These are phyloP conservation scores for Astropecten irregularis DNA, from an alignment of 53 echinoderm and acorn worm genomes.

Conservation along the genomic window DNA sequence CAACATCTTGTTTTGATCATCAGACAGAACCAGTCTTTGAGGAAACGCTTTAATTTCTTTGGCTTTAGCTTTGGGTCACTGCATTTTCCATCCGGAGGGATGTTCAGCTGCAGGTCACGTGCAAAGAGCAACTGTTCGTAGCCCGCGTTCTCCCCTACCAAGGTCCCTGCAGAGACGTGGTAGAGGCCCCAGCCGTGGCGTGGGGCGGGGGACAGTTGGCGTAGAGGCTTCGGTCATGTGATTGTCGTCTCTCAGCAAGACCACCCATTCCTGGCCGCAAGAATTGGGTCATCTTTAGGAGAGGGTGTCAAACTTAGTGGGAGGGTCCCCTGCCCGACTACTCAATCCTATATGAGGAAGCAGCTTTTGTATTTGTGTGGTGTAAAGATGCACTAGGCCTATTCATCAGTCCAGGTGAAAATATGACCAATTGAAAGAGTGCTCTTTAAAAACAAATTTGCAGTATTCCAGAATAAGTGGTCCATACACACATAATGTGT, in stretches of 20 bases:
- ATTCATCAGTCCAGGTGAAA: too few relatives aligned
- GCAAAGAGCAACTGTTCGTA: slow-evolving; percentile 32
- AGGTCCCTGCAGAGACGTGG: not conserved
- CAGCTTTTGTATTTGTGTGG: not conserved
- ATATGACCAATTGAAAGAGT: too few relatives aligned
- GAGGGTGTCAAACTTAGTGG: not conserved
- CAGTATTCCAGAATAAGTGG: too few relatives aligned
- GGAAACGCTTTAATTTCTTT: not conserved
- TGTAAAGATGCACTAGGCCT: too few relatives aligned
- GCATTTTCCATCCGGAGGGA: not conserved
- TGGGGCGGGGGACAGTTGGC: slow-evolving; percentile 23
- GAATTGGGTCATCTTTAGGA: slow-evolving; percentile 24
- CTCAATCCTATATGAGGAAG: not conserved
- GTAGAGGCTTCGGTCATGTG: not conserved
- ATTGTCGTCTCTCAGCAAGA: not conserved
- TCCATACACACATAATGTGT: too few relatives aligned
- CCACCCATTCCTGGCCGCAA: not conserved
- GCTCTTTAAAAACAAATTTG: too few relatives aligned
- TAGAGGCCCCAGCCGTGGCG: not conserved
- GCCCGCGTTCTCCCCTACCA: not conserved
- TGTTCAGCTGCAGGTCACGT: slow-evolving; percentile 19
- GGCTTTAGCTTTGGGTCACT: too few relatives aligned
- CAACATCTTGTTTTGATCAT: not conserved
- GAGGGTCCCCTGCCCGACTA: slow-evolving; percentile 18
- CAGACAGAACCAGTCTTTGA: not conserved